phyloP scores from a whole-genome alignment of 1,140 invertebrate genomes.

The Drosophila ficusphila region DNA sequence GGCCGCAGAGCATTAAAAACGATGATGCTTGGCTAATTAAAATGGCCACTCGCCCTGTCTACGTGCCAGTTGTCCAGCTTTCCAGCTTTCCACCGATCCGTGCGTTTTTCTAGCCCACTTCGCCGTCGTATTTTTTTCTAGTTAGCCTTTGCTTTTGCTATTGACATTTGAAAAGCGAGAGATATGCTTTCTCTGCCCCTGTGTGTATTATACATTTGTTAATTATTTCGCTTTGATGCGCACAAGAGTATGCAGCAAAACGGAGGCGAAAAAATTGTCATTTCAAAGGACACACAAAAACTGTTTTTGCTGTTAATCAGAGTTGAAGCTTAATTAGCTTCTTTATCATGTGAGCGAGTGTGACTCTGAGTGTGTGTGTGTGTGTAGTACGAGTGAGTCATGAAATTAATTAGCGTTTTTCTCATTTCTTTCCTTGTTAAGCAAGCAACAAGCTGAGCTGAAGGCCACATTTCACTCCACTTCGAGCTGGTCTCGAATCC shows the following conservation, averaged over 20 bases:
- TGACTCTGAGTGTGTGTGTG: slow-evolving; percentile 12
- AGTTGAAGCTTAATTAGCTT: slow-evolving; percentile 75
- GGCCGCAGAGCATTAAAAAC: slow-evolving; percentile 49
- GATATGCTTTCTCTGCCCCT: slow-evolving; percentile 26
- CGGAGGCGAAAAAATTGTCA: slow-evolving; percentile 61
- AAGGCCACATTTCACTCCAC: background rate
- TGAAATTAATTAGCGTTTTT: slow-evolving; percentile 74
- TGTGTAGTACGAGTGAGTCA: too few relatives aligned
- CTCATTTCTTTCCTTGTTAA: background rate
- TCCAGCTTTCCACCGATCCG: slow-evolving; percentile 9
- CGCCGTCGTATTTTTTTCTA: slow-evolving; percentile 16
- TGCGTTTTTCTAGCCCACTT: slow-evolving; percentile 13
- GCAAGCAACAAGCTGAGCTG: slow-evolving; percentile 1
- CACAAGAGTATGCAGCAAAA: slow-evolving; percentile 67
- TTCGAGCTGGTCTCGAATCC: background rate
- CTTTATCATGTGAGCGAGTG: slow-evolving; percentile 56
- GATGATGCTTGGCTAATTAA: slow-evolving; percentile 67
- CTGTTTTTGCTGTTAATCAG: slow-evolving; percentile 70
- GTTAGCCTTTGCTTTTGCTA: slow-evolving; percentile 7
- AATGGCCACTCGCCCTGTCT: slow-evolving; percentile 37
- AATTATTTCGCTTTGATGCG: slow-evolving; percentile 81
- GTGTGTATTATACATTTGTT: slow-evolving; percentile 72
- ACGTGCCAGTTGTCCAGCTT: background rate
- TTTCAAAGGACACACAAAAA: slow-evolving; percentile 65
- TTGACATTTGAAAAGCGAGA: slow-evolving; percentile 62